Base-by-base conservation (phyloP, 1,140 invertebrate species). In the Monochamus saltuarius region DNA sequence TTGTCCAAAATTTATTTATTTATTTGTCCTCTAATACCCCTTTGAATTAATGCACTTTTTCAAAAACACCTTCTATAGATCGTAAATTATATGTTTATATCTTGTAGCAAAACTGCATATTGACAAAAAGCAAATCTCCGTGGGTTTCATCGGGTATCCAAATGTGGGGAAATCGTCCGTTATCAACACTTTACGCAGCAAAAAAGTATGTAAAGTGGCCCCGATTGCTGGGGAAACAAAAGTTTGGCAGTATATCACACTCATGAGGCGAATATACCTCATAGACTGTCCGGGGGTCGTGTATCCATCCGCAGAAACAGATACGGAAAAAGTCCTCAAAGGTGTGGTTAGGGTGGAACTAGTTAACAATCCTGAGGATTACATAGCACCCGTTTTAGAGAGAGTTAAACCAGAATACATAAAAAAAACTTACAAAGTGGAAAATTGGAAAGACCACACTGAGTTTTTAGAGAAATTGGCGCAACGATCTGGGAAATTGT, bases 281-380 rank as follows among this genome's bases (percentile, higher is more conserved):
- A 99, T 99, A 65, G 98, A 99, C 83, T 99, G 97, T 82, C 98
- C 98, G 17, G 98, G 97, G 17, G 90, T 99, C 62, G 98, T 99
- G 17, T 97, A 98, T 81, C 95, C 95, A 10, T 90, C 90, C 3
- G 86, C 89, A 40, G 95, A 97, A 79, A 87, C 87, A 6, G 95
- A 98, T 67, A 90, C 91, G 1, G 96, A 99, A 68, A 96, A 98
- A 77, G 95, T 99, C 39, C 79, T 99, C 0, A 99, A 98, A 77
- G 91, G 92, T 52, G 91, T 94, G 55, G 96, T 99, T 0, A 83
- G 98, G 64, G 94, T 99, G 1, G 98, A 99, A 80, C 82, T 98
- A 51, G 86, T 99, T 2, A 88, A 92, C 69, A 87, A 89, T 77
- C 97, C 98, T 11, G 94, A 98, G 78, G 94, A 98, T 80, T 97